Evolutionary conservation across 2,113 vertebrate species (phyloP).

Genomic region (Trichomycterus rosablanca): DNA sequence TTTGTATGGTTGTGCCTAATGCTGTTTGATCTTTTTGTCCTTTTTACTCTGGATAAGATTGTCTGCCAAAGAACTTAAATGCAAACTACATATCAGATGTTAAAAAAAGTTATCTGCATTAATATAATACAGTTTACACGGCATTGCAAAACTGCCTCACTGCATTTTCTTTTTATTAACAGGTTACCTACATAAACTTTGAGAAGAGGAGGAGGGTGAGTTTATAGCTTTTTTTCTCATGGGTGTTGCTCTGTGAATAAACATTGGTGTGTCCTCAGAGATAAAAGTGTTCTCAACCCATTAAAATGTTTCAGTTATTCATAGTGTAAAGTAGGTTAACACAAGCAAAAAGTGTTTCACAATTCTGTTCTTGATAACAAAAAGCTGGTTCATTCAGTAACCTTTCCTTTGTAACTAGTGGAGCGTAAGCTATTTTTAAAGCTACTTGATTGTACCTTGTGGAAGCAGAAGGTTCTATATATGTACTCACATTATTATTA

Average conservation of each 20-base stretch:
- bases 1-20: too few relatives aligned
- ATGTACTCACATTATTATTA: too few relatives aligned
- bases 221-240: slow-evolving; percentile 23
- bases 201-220: slow-evolving; percentile 84
- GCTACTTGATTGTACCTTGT: too few relatives aligned
- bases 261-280: slow-evolving; percentile 7
- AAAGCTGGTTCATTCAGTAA: not conserved
- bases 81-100: too few relatives aligned
- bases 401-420: too few relatives aligned
- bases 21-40: too few relatives aligned
- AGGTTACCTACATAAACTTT: slow-evolving; percentile 84
- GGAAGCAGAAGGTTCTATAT: not conserved
- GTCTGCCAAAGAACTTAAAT: too few relatives aligned
- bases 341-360: not conserved
- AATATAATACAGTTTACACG: too few relatives aligned
- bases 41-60: too few relatives aligned
- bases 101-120: too few relatives aligned
- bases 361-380: not conserved
- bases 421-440: too few relatives aligned
- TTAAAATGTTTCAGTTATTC: not conserved
- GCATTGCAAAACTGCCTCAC: too few relatives aligned
- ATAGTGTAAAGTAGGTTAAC: not conserved
- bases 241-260: not conserved
- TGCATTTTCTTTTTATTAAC: slow-evolving; percentile 14
- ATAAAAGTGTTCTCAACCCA: slow-evolving; percentile 14